Evolutionary conservation across 1,140 invertebrate genomes (phyloP).

Genomic region (Hestina assimilis): DNA sequence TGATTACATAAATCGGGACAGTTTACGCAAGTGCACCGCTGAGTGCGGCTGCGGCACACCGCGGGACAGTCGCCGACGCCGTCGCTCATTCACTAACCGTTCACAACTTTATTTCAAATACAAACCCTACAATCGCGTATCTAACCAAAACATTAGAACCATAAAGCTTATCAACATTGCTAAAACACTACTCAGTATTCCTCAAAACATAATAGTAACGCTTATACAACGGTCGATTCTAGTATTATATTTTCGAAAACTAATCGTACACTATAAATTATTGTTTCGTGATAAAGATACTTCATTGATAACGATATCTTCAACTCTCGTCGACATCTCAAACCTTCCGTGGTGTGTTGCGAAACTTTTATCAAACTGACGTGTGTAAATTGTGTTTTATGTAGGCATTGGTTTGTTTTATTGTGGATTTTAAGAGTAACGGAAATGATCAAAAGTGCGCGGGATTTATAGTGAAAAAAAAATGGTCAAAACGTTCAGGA

Average conservation of each 20-base stretch:
- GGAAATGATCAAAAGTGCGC: slow-evolving; percentile 1
- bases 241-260: background rate
- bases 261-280: background rate
- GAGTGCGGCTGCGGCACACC: slow-evolving; percentile 15
- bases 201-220: background rate
- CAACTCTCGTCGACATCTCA: slow-evolving; percentile 23
- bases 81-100: slow-evolving; percentile 4
- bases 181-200: background rate
- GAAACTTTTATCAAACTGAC: slow-evolving; percentile 27
- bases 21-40: slow-evolving; percentile 40
- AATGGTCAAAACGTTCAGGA: slow-evolving; percentile 67
- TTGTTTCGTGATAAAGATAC: slow-evolving; percentile 34
- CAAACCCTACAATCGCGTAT: background rate
- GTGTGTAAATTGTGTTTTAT: background rate
- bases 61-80: slow-evolving; percentile 7
- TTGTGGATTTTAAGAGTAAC: background rate
- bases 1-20: slow-evolving; percentile 41
- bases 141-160: background rate
- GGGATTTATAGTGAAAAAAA: slow-evolving; percentile 22
- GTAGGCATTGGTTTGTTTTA: background rate
- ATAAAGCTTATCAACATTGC: slow-evolving; percentile 2
- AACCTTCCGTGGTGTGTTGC: slow-evolving; percentile 5
- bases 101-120: slow-evolving; percentile 12
- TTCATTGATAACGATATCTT: slow-evolving; percentile 37
- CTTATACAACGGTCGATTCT: background rate